Conservation (phyloP, 2,113 vertebrate species). For the Chionis minor region DNA sequence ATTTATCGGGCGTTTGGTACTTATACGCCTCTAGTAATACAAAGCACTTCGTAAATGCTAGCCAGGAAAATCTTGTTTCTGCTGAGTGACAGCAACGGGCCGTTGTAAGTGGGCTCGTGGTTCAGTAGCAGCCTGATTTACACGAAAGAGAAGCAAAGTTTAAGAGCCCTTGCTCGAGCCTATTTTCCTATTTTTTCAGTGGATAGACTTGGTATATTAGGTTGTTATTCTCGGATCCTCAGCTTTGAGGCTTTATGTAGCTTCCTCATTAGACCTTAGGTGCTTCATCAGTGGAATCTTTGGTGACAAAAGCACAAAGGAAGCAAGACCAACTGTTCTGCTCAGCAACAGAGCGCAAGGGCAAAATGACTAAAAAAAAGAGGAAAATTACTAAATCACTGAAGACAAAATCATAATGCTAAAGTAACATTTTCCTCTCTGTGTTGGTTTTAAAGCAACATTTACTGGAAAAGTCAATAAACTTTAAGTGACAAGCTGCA, state of each 20-base stretch:
- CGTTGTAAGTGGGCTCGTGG: fast-evolving
- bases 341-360: not conserved
- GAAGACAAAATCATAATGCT: not conserved
- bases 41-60: not conserved
- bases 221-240: not conserved
- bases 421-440: not conserved
- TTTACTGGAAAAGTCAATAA: not conserved
- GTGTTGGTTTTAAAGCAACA: not conserved
- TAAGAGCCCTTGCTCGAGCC: not conserved
- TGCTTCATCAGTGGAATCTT: not conserved
- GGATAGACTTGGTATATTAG: not conserved
- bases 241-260: not conserved
- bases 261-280: not conserved
- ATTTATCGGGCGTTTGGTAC: not conserved
- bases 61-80: not conserved
- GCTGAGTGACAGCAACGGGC: not conserved
- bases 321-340: not conserved
- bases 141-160: not conserved
- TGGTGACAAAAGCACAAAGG: not conserved
- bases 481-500: not conserved
- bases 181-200: not conserved
- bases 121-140: not conserved
- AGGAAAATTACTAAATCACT: not conserved
- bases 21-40: fast-evolving
- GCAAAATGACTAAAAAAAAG: not conserved